Evolutionary conservation across 2,797 vertebrate species (phyloP), one percentile per base, ranked within the genome.

Genomic region (Sardinella longiceps): DNA sequence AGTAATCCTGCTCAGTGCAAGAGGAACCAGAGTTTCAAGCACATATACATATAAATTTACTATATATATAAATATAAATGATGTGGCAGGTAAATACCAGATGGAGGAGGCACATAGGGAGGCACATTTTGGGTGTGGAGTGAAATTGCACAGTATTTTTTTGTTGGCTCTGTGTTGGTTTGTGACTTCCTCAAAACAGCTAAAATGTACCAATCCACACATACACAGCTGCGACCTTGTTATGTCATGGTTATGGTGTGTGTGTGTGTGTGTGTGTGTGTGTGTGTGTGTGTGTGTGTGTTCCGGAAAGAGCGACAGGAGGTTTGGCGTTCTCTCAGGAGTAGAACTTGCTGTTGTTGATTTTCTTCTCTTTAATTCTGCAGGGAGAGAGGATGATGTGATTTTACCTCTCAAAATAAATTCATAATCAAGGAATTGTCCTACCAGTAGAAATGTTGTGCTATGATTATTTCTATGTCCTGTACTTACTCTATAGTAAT

Each of bases 331-430:
- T 43, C 70, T 77, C 70, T 96, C 96, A 97, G 1, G 97, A 96
- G 93, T 97, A 98, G 92, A 98, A 99, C 90, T 94, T 98, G 92
- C 97, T 99, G 93, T 97, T 98, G 95, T 96, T 97, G 89, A 97
- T 94, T 90, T 96, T 97, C 94, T 97, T 98, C 91, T 97, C 97
- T 90, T 92, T 97, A 50, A 95, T 88, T 93, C 98, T 99, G 92
- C 63, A 91, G 84, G 87, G 86, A 5, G 74, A 90, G 58, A 60
- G 45, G 80, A 28, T 60, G 53, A 82, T 48, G 80, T 51, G 63
- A 82, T 37, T 77, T 58, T 82, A 81, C 12, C 9, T 60, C 28
- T 82, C 2, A n/a, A 45, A 25, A 83, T 28, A 48, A 18, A 30
- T 11, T 3, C 10, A 45, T 23, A 37, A 63, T 18, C 4, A 33